Conservation (phyloP, 2,113 vertebrate genomes). For the Macrotis lagotis region DNA sequence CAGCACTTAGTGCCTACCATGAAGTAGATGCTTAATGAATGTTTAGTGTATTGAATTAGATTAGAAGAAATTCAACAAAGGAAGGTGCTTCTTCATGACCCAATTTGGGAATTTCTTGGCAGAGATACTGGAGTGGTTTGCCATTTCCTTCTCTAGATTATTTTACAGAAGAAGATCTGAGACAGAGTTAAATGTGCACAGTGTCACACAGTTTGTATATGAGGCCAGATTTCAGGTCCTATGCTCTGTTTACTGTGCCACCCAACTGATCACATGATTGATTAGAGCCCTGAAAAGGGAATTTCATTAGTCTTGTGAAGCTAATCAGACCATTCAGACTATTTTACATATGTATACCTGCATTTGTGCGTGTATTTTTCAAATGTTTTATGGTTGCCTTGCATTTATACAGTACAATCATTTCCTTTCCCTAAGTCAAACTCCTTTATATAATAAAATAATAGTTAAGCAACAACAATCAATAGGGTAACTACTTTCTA, state of each 20-base stretch:
- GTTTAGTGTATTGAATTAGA: background rate
- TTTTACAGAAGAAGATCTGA: background rate
- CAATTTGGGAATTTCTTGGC: background rate
- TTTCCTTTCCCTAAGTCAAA: background rate
- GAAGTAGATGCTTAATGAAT: background rate
- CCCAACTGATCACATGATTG: background rate
- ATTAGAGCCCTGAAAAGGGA: background rate
- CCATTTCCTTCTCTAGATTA: background rate
- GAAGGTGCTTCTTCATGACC: background rate
- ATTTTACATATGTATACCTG: background rate
- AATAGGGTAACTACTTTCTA: background rate
- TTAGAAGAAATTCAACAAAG: background rate
- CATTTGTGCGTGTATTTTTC: background rate
- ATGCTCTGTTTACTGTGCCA: background rate
- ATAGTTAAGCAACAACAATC: background rate
- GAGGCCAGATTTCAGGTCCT: background rate
- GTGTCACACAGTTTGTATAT: background rate
- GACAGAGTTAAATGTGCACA: background rate
- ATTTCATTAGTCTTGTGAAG: background rate
- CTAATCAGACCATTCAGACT: background rate
- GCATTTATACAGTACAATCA: background rate
- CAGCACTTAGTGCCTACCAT: no score
- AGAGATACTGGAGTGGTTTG: background rate
- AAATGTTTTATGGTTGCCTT: background rate
- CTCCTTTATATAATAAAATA: background rate